Evolutionary conservation across 2,113 vertebrate genomes (phyloP), one percentile per base, ranked within the genome.

Genomic region (Leptobrachium ailaonicum): DNA sequence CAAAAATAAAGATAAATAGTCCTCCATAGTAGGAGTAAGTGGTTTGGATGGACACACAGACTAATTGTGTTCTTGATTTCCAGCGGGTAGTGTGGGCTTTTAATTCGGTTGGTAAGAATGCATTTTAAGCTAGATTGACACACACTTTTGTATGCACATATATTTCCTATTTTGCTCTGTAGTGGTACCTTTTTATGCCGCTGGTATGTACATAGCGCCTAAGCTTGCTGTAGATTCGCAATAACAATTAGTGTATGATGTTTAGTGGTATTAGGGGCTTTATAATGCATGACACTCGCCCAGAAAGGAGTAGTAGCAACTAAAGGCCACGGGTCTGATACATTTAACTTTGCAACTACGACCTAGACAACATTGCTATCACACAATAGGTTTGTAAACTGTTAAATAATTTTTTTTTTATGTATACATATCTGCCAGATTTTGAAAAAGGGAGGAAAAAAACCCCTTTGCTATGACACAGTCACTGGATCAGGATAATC

Each of bases 371-470:
- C 10, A 60, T 12, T 70, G 41, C 58, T 6, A 60, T 69, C 41
- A 77, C 64, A 77, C 41, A 67, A 2, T 60, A 69, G 56, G 69
- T 12, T 8, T 32, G n/a, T 40, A 66, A 60, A 47, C 41, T 45
- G 44, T 41, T 75, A 54, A 68, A 77, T 44, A 58, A 77, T 14
- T 58, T 54, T 42, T 47, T 32, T 12, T 32, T 69, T 77, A 70
- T 60, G 75, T 70, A 77, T 69, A 69, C 69, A 60, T 77, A 77
- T 44, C 63, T 68, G 63, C 64, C 66, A 60, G 3, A 60, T 60
- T 60, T 60, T 12, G 9, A 60, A 32, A 12, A 60, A 60, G 56
- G 6, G 56, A 60, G 13, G 13, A 12, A 12, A 12, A 60, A 12
- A 3, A 12, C 2, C n/a, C 56, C 44, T 54, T 47, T 14, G 44